phyloP scores from a whole-genome alignment of 2,888 invertebrate genomes.

The Pachymerium ferrugineum region DNA sequence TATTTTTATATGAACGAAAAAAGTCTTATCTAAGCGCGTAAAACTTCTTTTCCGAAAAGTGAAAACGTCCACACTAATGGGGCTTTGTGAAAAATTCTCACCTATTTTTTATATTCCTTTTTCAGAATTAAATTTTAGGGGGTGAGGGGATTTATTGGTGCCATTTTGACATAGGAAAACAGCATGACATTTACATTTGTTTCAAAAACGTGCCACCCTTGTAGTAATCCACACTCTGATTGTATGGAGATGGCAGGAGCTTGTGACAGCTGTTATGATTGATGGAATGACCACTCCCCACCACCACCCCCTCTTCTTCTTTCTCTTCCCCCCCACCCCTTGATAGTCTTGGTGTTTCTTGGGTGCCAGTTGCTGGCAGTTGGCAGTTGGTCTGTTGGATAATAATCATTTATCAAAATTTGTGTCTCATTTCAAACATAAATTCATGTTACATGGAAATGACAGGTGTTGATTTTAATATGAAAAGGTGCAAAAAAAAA shows the following conservation, averaged over 20 bases:
- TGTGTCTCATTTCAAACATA: conserved; percentile 11
- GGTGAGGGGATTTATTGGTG: conserved; percentile 14
- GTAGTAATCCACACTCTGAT: conserved; percentile 16
- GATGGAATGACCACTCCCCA: conserved; percentile 17
- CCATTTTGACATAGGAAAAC: conserved; percentile 21
- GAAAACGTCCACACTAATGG: not conserved
- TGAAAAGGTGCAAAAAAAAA: not conserved
- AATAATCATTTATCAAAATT: conserved; percentile 17
- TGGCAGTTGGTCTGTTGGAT: conserved; percentile 18
- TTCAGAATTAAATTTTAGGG: not conserved
- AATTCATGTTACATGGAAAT: not conserved
- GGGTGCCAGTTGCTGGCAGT: conserved; percentile 18
- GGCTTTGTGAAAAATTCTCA: conserved; percentile 11
- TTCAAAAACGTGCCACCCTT: conserved; percentile 18
- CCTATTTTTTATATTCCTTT: not conserved
- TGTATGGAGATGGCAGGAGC: conserved; percentile 21
- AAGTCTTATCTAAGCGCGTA: not conserved
- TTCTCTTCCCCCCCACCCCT: not conserved
- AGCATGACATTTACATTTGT: conserved; percentile 21
- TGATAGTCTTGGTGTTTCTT: conserved; percentile 18
- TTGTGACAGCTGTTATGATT: conserved; percentile 21
- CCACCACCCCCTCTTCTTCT: not conserved
- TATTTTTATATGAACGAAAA: not conserved
- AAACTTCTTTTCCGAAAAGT: not conserved
- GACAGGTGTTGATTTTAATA: not conserved